Percentiles rank a stretch among this genome's conserved stretches.
Conservation (phyloP, 2,888 invertebrate genomes). For the Rapana venosa region DNA sequence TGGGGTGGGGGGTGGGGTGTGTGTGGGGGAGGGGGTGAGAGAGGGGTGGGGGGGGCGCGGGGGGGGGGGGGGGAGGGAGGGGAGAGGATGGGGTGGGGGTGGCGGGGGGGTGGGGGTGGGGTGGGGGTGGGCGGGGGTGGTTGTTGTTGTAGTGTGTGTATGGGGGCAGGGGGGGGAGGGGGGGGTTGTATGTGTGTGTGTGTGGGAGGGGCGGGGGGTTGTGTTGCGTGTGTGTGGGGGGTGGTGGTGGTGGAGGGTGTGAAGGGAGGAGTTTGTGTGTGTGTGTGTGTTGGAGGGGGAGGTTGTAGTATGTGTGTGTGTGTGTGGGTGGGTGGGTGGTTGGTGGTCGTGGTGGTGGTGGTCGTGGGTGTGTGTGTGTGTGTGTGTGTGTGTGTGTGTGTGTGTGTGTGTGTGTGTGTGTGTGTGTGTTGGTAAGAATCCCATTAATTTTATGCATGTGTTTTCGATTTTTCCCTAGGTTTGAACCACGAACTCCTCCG, state of each 20-base stretch:
- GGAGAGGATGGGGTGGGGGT: neutral
- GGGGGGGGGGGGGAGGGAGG: neutral
- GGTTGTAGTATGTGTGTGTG: neutral
- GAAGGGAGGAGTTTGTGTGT: neutral
- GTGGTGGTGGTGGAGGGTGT: no score
- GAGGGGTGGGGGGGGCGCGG: neutral
- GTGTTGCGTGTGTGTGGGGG: no score
- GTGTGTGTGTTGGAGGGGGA: neutral
- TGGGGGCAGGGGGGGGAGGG: neutral
- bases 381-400: conserved; percentile 14
- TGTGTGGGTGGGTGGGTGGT: neutral
- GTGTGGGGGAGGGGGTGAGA: neutral
- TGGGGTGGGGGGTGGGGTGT: neutral
- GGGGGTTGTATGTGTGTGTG: neutral
- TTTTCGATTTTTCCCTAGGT: neutral
- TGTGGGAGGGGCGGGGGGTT: neutral
- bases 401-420: conserved; percentile 19
- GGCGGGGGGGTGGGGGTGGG: neutral
- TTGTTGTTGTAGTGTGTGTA: neutral
- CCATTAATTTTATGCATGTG: no score
- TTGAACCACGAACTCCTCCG: neutral
- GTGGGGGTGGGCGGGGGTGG: neutral
- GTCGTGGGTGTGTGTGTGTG: neutral
- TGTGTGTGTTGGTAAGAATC: neutral
- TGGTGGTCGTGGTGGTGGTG: neutral